A percentile compares a stretch with the other conserved stretches of the same genome.
Conservation (phyloP, 2,797 vertebrate species). For the Masticophis lateralis region DNA sequence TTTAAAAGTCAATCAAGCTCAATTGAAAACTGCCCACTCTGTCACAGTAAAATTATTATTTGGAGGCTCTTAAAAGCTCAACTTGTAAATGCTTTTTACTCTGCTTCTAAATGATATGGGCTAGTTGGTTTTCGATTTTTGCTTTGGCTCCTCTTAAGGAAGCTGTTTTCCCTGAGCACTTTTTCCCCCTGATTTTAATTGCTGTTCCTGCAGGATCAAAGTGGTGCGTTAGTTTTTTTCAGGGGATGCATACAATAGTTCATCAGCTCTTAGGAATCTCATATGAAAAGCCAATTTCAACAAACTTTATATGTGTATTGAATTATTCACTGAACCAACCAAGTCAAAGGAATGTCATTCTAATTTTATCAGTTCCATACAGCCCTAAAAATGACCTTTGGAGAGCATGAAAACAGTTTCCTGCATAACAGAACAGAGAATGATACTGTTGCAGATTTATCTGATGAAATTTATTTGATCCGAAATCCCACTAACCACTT, state of each 20-base stretch:
- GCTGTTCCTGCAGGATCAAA: background rate
- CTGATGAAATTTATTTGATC: slow-evolving; percentile 4
- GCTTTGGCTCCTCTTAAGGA: background rate
- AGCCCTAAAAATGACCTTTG: slow-evolving; percentile 25
- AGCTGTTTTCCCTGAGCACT: background rate
- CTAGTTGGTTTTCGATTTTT: background rate
- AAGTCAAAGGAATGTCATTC: slow-evolving; percentile 6
- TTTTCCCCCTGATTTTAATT: slow-evolving; percentile 1
- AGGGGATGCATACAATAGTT: background rate
- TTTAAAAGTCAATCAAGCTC: background rate
- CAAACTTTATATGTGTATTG: background rate
- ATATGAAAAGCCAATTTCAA: slow-evolving; percentile 21
- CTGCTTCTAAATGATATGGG: background rate
- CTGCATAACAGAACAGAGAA: background rate
- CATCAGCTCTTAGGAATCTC: slow-evolving; percentile 11
- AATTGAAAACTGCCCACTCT: background rate
- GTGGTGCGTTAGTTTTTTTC: background rate
- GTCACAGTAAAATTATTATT: background rate
- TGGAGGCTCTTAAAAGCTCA: background rate
- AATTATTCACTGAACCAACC: slow-evolving; percentile 26
- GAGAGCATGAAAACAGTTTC: background rate
- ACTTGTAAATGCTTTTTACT: background rate
- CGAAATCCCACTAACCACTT: background rate
- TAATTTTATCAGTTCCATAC: slow-evolving; percentile 22
- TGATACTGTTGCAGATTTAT: slow-evolving; percentile 13